phyloP scores from a whole-genome alignment of 92 coral and sea anemone species.

The Siderastrea siderea region DNA sequence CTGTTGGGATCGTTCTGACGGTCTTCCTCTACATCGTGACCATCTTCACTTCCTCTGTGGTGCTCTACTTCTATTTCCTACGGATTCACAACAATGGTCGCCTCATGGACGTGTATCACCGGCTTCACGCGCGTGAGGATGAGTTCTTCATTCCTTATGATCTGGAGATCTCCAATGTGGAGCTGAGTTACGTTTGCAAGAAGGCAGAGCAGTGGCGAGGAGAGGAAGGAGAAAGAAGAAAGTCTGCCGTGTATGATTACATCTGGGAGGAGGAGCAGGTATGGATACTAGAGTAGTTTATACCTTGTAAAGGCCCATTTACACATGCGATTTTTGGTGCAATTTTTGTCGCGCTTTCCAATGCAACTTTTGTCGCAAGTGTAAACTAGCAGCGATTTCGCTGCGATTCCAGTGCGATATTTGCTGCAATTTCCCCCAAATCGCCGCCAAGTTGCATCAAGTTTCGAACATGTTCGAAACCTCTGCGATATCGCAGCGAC shows the following conservation, averaged over 20 bases:
- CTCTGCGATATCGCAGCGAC: too few species aligned
- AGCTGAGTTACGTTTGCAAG: slow-evolving; percentile 89
- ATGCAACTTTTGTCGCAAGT: too few species aligned
- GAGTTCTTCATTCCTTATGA: slow-evolving; percentile 94
- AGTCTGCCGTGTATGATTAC: slow-evolving; percentile 96
- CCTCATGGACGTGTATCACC: slow-evolving; percentile 95
- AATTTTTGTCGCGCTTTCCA: too few species aligned
- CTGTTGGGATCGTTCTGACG: slow-evolving; percentile 94
- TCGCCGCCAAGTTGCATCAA: too few species aligned
- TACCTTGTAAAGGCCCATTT: too few species aligned
- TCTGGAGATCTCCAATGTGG: slow-evolving; percentile 94
- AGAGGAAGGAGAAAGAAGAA: slow-evolving; percentile 97
- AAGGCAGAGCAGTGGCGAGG: slow-evolving; percentile 99
- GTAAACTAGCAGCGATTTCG: too few species aligned
- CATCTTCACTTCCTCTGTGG: slow-evolving; percentile 86
- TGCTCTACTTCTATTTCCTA: slow-evolving; percentile 95
- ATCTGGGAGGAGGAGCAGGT: slow-evolving; percentile 99
- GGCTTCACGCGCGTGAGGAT: slow-evolving; percentile 93
- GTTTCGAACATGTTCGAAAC: too few species aligned
- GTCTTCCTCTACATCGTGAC: slow-evolving; percentile 94
- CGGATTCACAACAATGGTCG: slow-evolving; percentile 96
- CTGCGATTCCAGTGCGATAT: too few species aligned
- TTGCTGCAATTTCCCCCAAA: too few species aligned
- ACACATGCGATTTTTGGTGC: too few species aligned
- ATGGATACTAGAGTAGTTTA: neutral